phyloP scores from a whole-genome alignment of 2,113 vertebrate species.

The Ailuropoda melanoleuca region DNA sequence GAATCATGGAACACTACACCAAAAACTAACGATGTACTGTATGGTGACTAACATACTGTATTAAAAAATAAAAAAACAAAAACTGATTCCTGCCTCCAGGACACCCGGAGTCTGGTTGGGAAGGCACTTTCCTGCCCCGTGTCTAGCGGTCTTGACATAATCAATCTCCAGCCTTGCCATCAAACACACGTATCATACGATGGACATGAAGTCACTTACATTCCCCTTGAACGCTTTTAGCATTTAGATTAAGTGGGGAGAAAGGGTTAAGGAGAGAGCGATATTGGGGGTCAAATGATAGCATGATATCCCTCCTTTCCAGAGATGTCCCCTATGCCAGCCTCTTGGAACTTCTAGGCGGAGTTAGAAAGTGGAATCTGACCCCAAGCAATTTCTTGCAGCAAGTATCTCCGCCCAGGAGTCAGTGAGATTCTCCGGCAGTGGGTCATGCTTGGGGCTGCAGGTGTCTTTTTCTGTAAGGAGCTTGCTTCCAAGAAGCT shows the following conservation, averaged over 20 bases:
- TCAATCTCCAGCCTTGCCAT: not conserved
- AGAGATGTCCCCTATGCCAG: not conserved
- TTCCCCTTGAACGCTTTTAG: not conserved
- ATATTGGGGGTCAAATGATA: not conserved
- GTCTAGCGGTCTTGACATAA: not conserved
- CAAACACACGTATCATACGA: not conserved
- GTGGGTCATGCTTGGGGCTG: not conserved
- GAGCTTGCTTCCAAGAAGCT: not conserved
- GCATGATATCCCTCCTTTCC: not conserved
- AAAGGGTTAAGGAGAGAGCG: not conserved
- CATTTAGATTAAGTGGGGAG: not conserved
- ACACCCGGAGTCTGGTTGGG: not conserved
- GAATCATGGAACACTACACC: no score
- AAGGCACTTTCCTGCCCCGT: not conserved
- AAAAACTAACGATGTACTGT: no score
- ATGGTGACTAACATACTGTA: no score
- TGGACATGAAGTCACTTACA: not conserved
- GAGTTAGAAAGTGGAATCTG: not conserved
- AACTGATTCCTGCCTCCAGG: not conserved
- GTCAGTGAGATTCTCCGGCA: not conserved
- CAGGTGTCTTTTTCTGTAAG: not conserved
- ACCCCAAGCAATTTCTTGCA: not conserved
- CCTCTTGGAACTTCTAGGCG: not conserved
- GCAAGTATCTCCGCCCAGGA: not conserved
- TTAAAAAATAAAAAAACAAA: no score